These are phyloP conservation scores for Sebastes matsubarae DNA, from an alignment of 2,797 vertebrate genomes.

Conservation along the genomic window DNA sequence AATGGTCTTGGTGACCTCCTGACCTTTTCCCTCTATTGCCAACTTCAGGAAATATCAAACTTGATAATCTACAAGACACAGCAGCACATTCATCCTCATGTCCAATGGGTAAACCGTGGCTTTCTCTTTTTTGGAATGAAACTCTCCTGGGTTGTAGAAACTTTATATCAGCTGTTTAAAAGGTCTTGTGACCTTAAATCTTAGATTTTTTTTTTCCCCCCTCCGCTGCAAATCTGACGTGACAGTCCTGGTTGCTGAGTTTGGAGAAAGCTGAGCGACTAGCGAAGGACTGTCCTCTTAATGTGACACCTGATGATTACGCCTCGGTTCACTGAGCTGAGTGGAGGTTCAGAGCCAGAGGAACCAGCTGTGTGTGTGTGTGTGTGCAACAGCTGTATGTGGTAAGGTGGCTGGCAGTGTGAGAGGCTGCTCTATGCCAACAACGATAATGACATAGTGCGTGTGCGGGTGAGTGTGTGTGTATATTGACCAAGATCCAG, in stretches of 20 bases:
- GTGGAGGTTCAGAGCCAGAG: slow-evolving; percentile 41
- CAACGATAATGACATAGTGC: slow-evolving; percentile 68
- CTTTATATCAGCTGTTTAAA: slow-evolving; percentile 49
- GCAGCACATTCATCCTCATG: background rate
- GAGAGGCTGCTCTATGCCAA: slow-evolving; percentile 52
- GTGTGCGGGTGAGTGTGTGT: slow-evolving; percentile 44
- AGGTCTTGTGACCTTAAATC: slow-evolving; percentile 46
- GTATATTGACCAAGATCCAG: slow-evolving; percentile 58
- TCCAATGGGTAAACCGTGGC: background rate
- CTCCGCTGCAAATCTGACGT: slow-evolving; percentile 29
- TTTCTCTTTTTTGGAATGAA: background rate
- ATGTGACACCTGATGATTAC: slow-evolving; percentile 77
- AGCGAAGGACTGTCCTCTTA: slow-evolving; percentile 54
- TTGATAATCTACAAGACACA: background rate
- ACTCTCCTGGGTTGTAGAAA: slow-evolving; percentile 20
- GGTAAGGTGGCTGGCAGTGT: slow-evolving; percentile 62
- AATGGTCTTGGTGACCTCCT: background rate
- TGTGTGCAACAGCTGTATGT: slow-evolving; percentile 51
- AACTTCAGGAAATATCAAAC: background rate
- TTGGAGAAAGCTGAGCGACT: slow-evolving; percentile 50
- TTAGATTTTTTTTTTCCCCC: background rate
- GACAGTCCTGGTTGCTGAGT: slow-evolving; percentile 59
- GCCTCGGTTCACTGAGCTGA: slow-evolving; percentile 56
- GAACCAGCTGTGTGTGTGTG: slow-evolving; percentile 52
- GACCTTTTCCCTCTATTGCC: background rate